These are phyloP conservation scores for Xenentodon cancila DNA, from an alignment of 2,797 vertebrate genomes.

Conservation along the genomic window DNA sequence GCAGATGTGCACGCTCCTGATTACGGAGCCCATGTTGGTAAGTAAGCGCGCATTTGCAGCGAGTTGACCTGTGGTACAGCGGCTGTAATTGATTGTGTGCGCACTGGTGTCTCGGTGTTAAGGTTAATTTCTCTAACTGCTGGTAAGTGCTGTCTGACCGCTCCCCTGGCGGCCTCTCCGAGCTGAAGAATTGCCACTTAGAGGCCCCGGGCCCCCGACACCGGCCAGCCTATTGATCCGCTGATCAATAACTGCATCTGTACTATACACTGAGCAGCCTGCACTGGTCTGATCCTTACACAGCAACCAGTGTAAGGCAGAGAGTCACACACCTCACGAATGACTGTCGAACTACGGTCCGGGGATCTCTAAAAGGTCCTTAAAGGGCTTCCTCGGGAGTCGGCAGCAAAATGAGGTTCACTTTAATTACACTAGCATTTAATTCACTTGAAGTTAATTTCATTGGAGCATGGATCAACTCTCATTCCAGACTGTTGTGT, in stretches of 20 bases:
- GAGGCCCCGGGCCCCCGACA: constrained; percentile 65
- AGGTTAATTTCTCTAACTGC: constrained; percentile 85
- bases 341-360: constrained; percentile 27
- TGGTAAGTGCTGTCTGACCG: constrained; percentile 83
- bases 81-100: constrained; percentile 76
- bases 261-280: constrained; percentile 44
- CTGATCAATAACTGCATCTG: constrained; percentile 82
- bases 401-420: constrained; percentile 30
- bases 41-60: constrained; percentile 49
- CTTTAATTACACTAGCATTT: constrained; percentile 41
- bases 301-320: constrained; percentile 4
- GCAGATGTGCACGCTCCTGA: constrained; percentile 21
- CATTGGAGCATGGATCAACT: constrained; percentile 9
- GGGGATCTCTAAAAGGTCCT: constrained; percentile 43
- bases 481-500: constrained; percentile 1
- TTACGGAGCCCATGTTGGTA: constrained; percentile 48
- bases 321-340: constrained; percentile 20
- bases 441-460: neutral
- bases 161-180: constrained; percentile 78
- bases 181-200: constrained; percentile 81
- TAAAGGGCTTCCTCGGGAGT: constrained; percentile 37
- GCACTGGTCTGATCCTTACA: constrained; percentile 45
- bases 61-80: constrained; percentile 62
- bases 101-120: constrained; percentile 74
- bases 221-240: constrained; percentile 77